These are phyloP conservation scores for Drosophila borborema DNA, from an alignment of 2,888 invertebrate genomes.

Conservation along the genomic window DNA sequence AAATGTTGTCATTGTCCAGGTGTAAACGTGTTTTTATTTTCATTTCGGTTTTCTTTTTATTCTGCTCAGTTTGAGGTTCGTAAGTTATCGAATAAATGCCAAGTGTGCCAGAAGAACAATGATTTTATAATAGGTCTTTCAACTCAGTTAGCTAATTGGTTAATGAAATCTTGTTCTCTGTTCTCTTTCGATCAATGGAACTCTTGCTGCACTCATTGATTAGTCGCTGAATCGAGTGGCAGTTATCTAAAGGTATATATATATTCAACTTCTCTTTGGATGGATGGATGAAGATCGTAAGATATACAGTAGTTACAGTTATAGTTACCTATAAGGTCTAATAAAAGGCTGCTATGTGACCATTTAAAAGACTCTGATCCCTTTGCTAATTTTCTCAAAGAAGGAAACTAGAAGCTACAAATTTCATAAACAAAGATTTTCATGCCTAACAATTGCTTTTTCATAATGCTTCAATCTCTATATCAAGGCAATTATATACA, in stretches of 20 bases:
- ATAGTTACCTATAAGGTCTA: too few species aligned
- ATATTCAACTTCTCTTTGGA: too few species aligned
- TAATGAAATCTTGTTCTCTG: neutral
- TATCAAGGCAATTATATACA: neutral
- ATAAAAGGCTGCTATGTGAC: too few species aligned
- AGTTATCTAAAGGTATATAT: neutral
- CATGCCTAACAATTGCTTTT: too few species aligned
- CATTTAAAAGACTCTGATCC: too few species aligned
- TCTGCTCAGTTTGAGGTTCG: slow-evolving; percentile 12
- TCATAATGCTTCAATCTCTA: neutral
- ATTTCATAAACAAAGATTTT: too few species aligned
- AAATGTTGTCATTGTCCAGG: slow-evolving; percentile 20
- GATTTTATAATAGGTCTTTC: neutral
- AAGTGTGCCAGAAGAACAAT: neutral
- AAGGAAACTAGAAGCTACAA: too few species aligned
- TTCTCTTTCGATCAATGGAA: neutral
- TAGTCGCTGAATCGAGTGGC: too few species aligned
- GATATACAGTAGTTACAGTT: too few species aligned
- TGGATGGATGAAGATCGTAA: too few species aligned
- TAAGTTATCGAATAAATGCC: slow-evolving; percentile 15
- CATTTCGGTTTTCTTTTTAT: neutral
- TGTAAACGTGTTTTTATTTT: slow-evolving; percentile 10
- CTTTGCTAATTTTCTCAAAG: too few species aligned
- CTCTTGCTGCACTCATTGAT: neutral
- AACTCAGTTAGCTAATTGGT: neutral